Evolutionary conservation across 2,797 vertebrate genomes (phyloP), one percentile per base, ranked within the genome.

Genomic region (Enteromius fasciolatus): DNA sequence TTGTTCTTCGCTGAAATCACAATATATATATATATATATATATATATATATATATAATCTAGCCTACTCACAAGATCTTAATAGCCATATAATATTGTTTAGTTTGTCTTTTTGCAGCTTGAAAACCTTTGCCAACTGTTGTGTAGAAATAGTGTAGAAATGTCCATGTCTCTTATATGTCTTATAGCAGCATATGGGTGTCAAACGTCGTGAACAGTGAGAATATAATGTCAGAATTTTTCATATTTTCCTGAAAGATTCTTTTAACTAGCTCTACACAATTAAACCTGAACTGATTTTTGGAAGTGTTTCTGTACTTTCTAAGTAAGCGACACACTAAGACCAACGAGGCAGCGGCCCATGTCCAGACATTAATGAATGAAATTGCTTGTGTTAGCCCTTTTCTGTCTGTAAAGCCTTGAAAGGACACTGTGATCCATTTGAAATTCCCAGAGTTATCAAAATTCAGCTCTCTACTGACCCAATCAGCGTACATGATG

Each of bases 371-470:
- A 41, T 46, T 75, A 31, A 52, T 75, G 80, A 75, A 74, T 75
- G 59, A 41, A 81, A 23, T 81, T 75, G 70, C 80, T 74, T 81
- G 69, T 54, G 59, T 74, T 52, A 81, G 80, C 68, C 44, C 44
- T 74, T 81, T 80, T 75, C 59, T 54, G 70, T 66, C 59, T 74
- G 66, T 31, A 74, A 36, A 75, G 46, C 17, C 44, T 25, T 28
- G 17, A 64, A 75, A 81, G 59, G 80, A 66, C 80, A 66, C 57
- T 66, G 69, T 6, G 59, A 74, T 81, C 54, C 9, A 54, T 66
- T 81, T 66, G 57, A 74, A 81, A 52, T 39, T 36, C 14, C 46
- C 31, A 50, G 57, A 50, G 69, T 74, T 81, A 74, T 75, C 23
- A 54, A 75, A 75, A 81, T 28, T 39, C 31, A 2, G 25, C 44